Evolutionary conservation across 53 echinoderm and acorn worm species (phyloP).

Genomic region (Actinopyga echinites): DNA sequence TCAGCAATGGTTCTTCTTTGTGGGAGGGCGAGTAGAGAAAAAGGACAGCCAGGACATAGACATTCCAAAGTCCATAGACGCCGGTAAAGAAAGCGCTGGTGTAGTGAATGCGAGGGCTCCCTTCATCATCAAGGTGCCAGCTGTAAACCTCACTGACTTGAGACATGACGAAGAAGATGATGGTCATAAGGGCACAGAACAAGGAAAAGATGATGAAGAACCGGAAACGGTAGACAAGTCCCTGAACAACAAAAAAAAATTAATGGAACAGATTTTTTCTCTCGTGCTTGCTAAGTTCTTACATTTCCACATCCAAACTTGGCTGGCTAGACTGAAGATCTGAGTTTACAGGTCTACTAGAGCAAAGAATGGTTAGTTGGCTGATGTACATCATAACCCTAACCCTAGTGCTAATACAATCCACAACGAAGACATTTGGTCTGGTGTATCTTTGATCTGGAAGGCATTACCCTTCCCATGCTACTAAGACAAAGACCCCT

Average conservation of each 20-base stretch:
- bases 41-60: slow-evolving; percentile 92
- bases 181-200: slow-evolving; percentile 87
- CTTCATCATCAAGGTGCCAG: slow-evolving; percentile 70
- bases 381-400: too few species aligned
- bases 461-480: too few species aligned
- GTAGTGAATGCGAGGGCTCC: slow-evolving; percentile 62
- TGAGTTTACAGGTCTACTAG: too few species aligned
- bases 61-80: slow-evolving; percentile 98
- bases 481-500: too few species aligned
- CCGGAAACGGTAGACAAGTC: slow-evolving; percentile 91
- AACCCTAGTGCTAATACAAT: too few species aligned
- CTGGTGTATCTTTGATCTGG: too few species aligned
- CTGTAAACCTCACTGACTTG: slow-evolving; percentile 84
- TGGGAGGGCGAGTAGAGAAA: slow-evolving; percentile 95
- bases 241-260: slow-evolving; percentile 50
- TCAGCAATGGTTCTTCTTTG: slow-evolving; percentile 62
- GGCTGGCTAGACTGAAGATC: too few species aligned
- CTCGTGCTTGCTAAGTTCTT: too few species aligned
- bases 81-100: slow-evolving; percentile 99
- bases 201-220: slow-evolving; percentile 98
- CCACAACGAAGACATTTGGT: too few species aligned
- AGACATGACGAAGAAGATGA: slow-evolving; percentile 90
- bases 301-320: too few species aligned
- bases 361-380: too few species aligned
- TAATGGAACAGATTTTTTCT: neutral